Percentiles rank a stretch among this genome's conserved stretches.
Conservation (phyloP, 2,888 invertebrate genomes). For the Nematopogon swammerdamellus region DNA sequence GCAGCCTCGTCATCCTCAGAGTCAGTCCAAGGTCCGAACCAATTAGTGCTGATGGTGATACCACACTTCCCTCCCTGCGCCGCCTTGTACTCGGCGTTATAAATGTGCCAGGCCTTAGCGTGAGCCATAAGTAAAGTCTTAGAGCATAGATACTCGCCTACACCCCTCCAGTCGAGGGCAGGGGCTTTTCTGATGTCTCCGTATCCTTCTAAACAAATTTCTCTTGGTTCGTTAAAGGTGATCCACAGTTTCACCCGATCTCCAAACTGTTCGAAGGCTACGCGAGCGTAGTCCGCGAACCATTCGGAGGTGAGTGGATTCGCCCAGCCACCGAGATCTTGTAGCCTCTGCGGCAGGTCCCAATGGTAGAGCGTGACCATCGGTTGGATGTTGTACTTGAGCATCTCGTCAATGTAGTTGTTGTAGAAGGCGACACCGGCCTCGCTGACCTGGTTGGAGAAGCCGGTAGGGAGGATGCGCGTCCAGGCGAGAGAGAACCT, state of each 20-base stretch:
- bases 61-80: constrained; percentile 14
- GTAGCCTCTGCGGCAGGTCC: constrained; percentile 51
- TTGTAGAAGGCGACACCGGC: constrained; percentile 62
- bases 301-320: constrained; percentile 22
- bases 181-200: constrained; percentile 17
- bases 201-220: constrained; percentile 23
- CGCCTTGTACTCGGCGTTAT: constrained; percentile 25
- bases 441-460: constrained; percentile 32
- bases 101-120: constrained; percentile 20
- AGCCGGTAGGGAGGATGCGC: constrained; percentile 50
- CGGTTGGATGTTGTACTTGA: constrained; percentile 49
- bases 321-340: constrained; percentile 47
- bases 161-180: constrained; percentile 21
- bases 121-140: constrained; percentile 42
- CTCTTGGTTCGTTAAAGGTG: constrained; percentile 53
- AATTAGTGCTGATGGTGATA: neutral
- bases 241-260: constrained; percentile 36
- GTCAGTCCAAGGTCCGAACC: constrained; percentile 20
- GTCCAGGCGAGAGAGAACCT: constrained; percentile 61
- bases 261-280: constrained; percentile 23
- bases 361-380: constrained; percentile 38
- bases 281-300: constrained; percentile 25
- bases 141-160: constrained; percentile 29
- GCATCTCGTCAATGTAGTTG: constrained; percentile 47
- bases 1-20: constrained; percentile 26